Conservation (phyloP, 2,888 invertebrate genomes). For the Cynaeus angustus region DNA sequence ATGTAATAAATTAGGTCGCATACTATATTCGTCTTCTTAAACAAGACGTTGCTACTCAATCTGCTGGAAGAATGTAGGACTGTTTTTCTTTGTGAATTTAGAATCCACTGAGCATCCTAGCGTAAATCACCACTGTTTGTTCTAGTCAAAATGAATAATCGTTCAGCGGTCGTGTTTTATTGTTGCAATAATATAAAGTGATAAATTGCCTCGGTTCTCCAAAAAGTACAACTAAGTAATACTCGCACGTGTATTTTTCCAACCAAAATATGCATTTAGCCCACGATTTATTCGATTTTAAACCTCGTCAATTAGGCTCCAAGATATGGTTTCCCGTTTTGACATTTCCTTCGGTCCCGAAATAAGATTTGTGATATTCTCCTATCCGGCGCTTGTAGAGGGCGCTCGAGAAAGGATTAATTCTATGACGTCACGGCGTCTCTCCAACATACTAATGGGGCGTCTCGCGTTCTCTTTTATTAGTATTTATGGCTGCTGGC, state of each 20-base stretch:
- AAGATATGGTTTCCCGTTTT: constrained; percentile 27
- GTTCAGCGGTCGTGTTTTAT: constrained; percentile 65
- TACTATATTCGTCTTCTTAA: constrained; percentile 40
- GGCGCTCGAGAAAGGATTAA: constrained; percentile 50
- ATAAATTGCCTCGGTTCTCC: constrained; percentile 60
- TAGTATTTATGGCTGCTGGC: constrained; percentile 51
- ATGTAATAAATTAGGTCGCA: constrained; percentile 33
- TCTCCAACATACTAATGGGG: constrained; percentile 49
- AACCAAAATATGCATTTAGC: too few species aligned
- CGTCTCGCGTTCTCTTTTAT: constrained; percentile 49
- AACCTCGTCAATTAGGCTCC: background rate
- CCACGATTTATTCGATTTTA: background rate
- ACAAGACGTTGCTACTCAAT: constrained; percentile 37
- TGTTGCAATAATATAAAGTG: constrained; percentile 68
- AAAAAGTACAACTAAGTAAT: constrained; percentile 43
- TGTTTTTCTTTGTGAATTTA: constrained; percentile 49
- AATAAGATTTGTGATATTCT: constrained; percentile 41
- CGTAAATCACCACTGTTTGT: constrained; percentile 69
- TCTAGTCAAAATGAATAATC: constrained; percentile 68
- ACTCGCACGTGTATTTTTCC: too few species aligned
- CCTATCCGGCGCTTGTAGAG: constrained; percentile 35
- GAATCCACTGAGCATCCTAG: constrained; percentile 64
- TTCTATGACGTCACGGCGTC: constrained; percentile 48
- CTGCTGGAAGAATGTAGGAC: constrained; percentile 40
- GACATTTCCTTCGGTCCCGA: constrained; percentile 33